Percentiles rank a stretch among this genome's conserved stretches.
Conservation (phyloP, 2,888 invertebrate genomes). For the Pheosia gnoma region DNA sequence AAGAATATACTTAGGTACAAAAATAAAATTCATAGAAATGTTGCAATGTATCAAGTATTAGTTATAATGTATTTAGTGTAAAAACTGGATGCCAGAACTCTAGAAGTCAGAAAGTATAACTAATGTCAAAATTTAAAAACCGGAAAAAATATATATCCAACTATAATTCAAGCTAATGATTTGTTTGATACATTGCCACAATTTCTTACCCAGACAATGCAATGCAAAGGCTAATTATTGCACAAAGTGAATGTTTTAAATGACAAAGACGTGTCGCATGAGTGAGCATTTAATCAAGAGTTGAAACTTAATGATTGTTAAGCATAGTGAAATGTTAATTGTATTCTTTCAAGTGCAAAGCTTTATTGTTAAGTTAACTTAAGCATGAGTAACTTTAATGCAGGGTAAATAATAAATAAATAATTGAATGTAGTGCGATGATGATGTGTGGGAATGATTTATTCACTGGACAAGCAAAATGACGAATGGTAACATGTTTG, state of each 20-base stretch:
- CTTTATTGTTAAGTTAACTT: constrained; percentile 21
- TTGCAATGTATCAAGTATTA: constrained; percentile 17
- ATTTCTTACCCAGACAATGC: constrained; percentile 14
- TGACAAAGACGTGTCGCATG: constrained; percentile 22
- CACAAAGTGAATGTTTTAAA: constrained; percentile 18
- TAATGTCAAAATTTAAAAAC: too few relatives aligned
- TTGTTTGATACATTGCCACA: constrained; percentile 19
- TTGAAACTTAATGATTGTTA: constrained; percentile 20
- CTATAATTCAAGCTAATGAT: too few relatives aligned
- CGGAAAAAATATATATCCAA: too few relatives aligned
- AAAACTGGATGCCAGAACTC: too few relatives aligned
- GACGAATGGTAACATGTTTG: constrained; percentile 25
- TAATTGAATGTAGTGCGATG: constrained; percentile 23
- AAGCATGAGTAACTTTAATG: constrained; percentile 26
- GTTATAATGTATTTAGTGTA: too few relatives aligned
- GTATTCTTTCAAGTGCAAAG: constrained; percentile 28
- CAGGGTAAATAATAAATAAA: constrained; percentile 3
- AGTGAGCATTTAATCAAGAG: constrained; percentile 13
- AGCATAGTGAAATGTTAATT: background rate
- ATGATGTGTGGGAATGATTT: constrained; percentile 22
- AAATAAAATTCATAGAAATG: constrained; percentile 14
- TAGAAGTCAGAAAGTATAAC: too few relatives aligned
- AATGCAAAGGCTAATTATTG: constrained; percentile 16
- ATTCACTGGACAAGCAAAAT: constrained; percentile 40
- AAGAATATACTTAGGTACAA: background rate